Evolutionary conservation across 2,797 vertebrate species (phyloP).

Genomic region (Onychomys arenicola): DNA sequence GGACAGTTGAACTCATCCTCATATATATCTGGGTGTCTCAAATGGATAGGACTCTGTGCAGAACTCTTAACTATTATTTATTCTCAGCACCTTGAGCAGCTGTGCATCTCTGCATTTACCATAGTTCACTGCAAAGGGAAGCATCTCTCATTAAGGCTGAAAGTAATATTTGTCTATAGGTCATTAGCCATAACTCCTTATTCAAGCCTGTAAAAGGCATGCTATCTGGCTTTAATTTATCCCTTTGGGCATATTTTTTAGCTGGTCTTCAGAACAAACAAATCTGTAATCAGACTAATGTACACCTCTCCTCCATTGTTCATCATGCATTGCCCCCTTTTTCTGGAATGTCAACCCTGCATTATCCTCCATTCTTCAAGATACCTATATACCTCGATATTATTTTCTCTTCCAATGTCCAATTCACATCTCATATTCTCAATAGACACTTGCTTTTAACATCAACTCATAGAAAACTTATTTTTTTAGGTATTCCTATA

Average conservation of each 20-base stretch:
- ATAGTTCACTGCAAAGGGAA: background rate
- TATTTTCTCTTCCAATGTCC: slow-evolving; percentile 43
- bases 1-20: background rate
- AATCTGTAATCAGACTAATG: background rate
- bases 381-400: background rate
- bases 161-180: background rate
- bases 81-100: background rate
- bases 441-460: slow-evolving; percentile 12
- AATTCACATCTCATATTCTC: slow-evolving; percentile 7
- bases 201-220: background rate
- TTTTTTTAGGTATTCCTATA: slow-evolving; percentile 21
- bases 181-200: slow-evolving; percentile 6
- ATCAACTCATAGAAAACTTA: background rate
- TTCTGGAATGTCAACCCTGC: background rate
- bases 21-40: slow-evolving; percentile 5
- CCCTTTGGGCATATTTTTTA: background rate
- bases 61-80: background rate
- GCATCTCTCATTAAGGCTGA: background rate
- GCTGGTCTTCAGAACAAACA: background rate
- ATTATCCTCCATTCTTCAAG: background rate
- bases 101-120: background rate
- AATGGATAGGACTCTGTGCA: background rate
- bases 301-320: background rate
- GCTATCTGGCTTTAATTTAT: slow-evolving; percentile 22
- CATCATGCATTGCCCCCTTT: background rate